Conservation (phyloP, 2,797 vertebrate species). For the Semotilus atromaculatus region DNA sequence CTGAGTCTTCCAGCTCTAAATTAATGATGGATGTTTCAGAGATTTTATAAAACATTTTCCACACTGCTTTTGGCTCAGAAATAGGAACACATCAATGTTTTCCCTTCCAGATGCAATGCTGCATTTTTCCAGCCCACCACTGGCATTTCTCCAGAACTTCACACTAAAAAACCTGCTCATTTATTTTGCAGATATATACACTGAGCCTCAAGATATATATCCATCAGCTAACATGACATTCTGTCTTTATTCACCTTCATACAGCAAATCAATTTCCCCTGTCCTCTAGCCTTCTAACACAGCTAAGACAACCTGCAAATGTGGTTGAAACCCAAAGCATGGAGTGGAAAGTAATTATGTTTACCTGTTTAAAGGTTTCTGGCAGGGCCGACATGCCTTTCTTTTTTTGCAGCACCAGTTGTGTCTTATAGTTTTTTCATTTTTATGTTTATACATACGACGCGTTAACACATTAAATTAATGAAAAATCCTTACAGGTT, state of each 20-base stretch:
- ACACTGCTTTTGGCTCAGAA: conserved; percentile 32
- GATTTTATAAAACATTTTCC: conserved; percentile 30
- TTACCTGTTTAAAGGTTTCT: conserved; percentile 37
- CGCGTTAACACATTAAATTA: too few species aligned
- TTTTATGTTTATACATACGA: too few species aligned
- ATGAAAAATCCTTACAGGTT: too few species aligned
- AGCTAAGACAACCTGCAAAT: conserved; percentile 21
- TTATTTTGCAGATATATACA: conserved; percentile 48
- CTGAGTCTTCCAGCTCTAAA: conserved; percentile 8
- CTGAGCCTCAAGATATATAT: conserved; percentile 46
- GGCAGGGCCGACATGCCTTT: not conserved
- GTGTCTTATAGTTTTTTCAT: not conserved
- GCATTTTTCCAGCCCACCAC: conserved; percentile 14
- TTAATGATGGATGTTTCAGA: conserved; percentile 23
- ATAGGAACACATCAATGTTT: conserved; percentile 33
- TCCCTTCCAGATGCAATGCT: conserved; percentile 24
- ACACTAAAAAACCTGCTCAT: conserved; percentile 42
- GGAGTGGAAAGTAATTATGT: conserved; percentile 45
- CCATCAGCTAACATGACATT: conserved; percentile 43
- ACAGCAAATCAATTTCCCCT: conserved; percentile 50
- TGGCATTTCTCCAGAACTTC: conserved; percentile 46
- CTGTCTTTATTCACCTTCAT: conserved; percentile 42
- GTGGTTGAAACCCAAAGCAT: conserved; percentile 46
- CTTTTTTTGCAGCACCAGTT: not conserved
- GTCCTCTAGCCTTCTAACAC: conserved; percentile 38